Conservation (phyloP, 2,888 invertebrate genomes). For the Lepidonotus clava region DNA sequence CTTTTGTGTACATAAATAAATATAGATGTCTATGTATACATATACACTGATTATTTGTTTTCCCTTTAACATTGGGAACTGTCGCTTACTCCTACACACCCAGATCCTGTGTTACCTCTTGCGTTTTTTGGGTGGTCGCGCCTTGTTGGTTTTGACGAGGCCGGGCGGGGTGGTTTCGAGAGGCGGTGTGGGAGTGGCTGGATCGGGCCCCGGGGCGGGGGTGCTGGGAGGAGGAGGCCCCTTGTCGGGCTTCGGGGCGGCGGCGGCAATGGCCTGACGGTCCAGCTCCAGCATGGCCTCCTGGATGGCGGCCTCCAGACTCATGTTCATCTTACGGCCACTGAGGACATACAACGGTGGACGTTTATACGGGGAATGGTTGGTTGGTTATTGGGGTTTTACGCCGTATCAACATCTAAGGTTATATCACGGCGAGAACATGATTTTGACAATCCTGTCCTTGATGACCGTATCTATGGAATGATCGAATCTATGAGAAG, state of each 20-base stretch:
- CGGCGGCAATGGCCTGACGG: slow-evolving; percentile 62
- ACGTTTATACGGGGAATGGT: too few relatives aligned
- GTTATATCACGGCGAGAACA: too few relatives aligned
- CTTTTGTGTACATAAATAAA: slow-evolving; percentile 42
- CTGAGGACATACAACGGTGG: too few relatives aligned
- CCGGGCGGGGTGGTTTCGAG: neutral
- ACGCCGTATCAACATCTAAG: too few relatives aligned
- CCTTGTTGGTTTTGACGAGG: slow-evolving; percentile 12
- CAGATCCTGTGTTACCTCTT: slow-evolving; percentile 52
- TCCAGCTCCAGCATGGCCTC: slow-evolving; percentile 95
- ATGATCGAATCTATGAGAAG: too few relatives aligned
- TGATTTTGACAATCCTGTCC: too few relatives aligned
- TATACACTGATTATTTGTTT: too few relatives aligned
- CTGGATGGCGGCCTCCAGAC: slow-evolving; percentile 94
- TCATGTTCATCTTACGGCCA: slow-evolving; percentile 95
- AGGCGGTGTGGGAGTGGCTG: neutral
- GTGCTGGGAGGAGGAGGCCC: neutral
- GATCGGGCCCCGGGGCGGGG: neutral
- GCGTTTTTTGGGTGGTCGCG: slow-evolving; percentile 19
- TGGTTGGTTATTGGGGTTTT: too few relatives aligned
- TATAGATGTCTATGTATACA: slow-evolving; percentile 35
- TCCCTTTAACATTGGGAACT: neutral
- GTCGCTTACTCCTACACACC: neutral
- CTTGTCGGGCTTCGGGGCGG: slow-evolving; percentile 8
- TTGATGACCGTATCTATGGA: too few relatives aligned